Base-by-base conservation (phyloP, 2,888 invertebrate species). In the Catocala sponsa region DNA sequence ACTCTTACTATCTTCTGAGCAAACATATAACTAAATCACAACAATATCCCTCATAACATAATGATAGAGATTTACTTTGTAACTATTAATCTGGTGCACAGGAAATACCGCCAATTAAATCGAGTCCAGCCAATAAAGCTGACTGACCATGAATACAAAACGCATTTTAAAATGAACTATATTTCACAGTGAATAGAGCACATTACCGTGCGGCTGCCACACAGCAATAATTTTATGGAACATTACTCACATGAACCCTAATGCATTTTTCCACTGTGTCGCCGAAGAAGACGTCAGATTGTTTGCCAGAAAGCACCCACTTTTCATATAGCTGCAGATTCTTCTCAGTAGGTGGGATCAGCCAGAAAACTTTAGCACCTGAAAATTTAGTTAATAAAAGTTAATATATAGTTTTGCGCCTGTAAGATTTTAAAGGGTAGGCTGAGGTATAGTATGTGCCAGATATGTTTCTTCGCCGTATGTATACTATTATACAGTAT, bases 331-430 rank as follows among this genome's bases (percentile, higher is more conserved):
- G 94, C 78, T 97, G 96, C 35, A 99, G 92, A 91, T 99, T 99
- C 73, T 97, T 97, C 82, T 98, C 98, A 0, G 99, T 99, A 0
- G 99, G 99, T 0, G 99, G 99, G 65, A 99, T 99, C 48, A 99
- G 92, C 97, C 99, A 99, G 89, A 99, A 99, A 0, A 99, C 97
- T 94, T 99, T 99, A 76, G 98, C 98, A n/a, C 98, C 98, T 96
- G 96, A 84, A 84, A 86, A 42, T 54, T 53, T 38, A 51, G 10
- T 38, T 48, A 11, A 5, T 48, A 41, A 5, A 50, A 6, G 4
- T 47, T 47, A 25, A 25, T 41, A 6, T n/a, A 49, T 49, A 10
- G 10, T 33, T 12, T 6, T 0, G 10, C 6, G 6, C 5, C 25
- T 25, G 25, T 25, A 25, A 15, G 0, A 25, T 1, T 2, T 4